Evolutionary conservation across 2,113 vertebrate species (phyloP).

Genomic region (Parus major): DNA sequence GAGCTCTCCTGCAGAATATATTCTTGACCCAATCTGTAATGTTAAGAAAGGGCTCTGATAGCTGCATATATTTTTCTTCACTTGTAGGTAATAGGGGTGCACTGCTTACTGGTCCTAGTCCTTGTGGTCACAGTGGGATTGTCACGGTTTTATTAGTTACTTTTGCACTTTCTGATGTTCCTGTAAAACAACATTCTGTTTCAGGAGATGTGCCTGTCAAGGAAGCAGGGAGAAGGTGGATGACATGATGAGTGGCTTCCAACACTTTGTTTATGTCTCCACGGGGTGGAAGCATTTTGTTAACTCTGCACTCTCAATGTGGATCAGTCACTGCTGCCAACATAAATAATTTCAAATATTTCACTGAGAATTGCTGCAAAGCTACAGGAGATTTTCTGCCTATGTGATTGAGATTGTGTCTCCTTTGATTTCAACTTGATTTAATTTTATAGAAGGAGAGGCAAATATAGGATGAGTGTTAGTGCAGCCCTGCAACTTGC

Average conservation of each 20-base stretch:
- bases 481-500: slow-evolving; percentile 58
- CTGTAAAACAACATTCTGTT: slow-evolving; percentile 50
- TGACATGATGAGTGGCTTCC: slow-evolving; percentile 38
- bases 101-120: neutral
- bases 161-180: slow-evolving; percentile 50
- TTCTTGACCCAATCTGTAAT: slow-evolving; percentile 37
- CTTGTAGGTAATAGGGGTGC: slow-evolving; percentile 45
- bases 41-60: slow-evolving; percentile 47
- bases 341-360: slow-evolving; percentile 65
- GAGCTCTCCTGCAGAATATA: slow-evolving; percentile 36
- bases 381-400: slow-evolving; percentile 32
- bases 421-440: slow-evolving; percentile 58
- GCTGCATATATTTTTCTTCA: slow-evolving; percentile 33
- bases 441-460: slow-evolving; percentile 56
- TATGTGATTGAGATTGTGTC: slow-evolving; percentile 5
- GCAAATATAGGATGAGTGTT: slow-evolving; percentile 41
- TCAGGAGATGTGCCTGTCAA: slow-evolving; percentile 34
- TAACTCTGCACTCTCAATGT: slow-evolving; percentile 35
- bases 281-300: slow-evolving; percentile 49
- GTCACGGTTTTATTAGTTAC: slow-evolving; percentile 60
- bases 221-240: slow-evolving; percentile 6
- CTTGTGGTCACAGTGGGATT: slow-evolving; percentile 13
- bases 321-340: slow-evolving; percentile 50
- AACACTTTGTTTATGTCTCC: slow-evolving; percentile 56
- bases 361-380: slow-evolving; percentile 49